Percentiles rank a stretch among this genome's conserved stretches.
phyloP scores from a whole-genome alignment of 2,797 vertebrate species.

The Pantherophis vulpinus region DNA sequence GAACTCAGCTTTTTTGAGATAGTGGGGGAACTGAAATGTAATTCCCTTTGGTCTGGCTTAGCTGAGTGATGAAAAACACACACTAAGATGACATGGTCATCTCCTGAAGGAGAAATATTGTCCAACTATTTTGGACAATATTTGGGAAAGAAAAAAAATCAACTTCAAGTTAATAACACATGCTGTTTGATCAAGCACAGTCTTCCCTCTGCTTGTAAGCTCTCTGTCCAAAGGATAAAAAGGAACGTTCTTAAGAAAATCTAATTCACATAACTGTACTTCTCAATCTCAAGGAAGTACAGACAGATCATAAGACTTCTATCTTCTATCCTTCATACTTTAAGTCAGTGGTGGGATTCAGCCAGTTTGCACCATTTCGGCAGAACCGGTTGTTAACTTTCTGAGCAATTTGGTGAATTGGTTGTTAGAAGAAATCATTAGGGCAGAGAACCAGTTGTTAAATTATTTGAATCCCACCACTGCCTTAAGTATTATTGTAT shows the following conservation, averaged over 20 bases:
- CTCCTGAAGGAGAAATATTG: conserved; percentile 23
- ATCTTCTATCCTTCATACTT: conserved; percentile 27
- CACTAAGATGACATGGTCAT: conserved; percentile 13
- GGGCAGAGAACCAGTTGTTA: too few relatives aligned
- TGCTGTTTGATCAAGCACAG: conserved; percentile 62
- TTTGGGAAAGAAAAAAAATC: conserved; percentile 69
- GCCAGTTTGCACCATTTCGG: too few relatives aligned
- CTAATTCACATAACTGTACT: conserved; percentile 41
- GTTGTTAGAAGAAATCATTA: too few relatives aligned
- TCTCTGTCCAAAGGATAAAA: conserved; percentile 46
- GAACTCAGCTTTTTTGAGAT: background rate
- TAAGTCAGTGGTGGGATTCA: background rate
- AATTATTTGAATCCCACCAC: too few relatives aligned
- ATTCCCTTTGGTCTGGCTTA: conserved; percentile 37
- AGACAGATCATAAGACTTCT: conserved; percentile 9
- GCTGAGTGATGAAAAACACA: conserved; percentile 50
- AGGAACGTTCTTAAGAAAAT: conserved; percentile 44
- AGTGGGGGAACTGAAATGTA: conserved; percentile 6
- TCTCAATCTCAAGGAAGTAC: conserved; percentile 34
- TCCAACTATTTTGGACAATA: conserved; percentile 56
- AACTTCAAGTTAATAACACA: conserved; percentile 64
- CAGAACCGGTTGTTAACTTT: too few relatives aligned
- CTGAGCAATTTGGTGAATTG: too few relatives aligned
- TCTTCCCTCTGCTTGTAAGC: conserved; percentile 39
- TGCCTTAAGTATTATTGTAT: background rate